Conservation (phyloP, 2,797 vertebrate species). For the Chelon auratus region DNA sequence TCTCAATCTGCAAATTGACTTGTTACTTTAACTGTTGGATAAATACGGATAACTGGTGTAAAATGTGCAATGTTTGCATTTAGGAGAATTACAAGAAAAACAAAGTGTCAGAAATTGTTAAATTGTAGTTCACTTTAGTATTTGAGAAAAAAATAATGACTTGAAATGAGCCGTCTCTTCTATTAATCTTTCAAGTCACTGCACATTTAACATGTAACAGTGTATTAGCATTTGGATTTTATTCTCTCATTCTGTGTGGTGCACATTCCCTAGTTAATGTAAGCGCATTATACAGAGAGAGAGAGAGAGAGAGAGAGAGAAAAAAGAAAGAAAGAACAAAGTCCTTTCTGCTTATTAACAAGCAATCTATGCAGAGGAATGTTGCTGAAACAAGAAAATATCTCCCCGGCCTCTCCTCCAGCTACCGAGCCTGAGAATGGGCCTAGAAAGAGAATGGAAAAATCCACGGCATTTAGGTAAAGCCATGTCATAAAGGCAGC, state of each 20-base stretch:
- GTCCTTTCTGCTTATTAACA: constrained; percentile 1
- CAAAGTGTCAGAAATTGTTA: background rate
- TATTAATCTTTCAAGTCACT: constrained; percentile 6
- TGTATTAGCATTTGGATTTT: constrained; percentile 5
- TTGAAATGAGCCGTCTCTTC: constrained; percentile 20
- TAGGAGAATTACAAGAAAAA: background rate
- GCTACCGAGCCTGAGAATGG: constrained; percentile 59
- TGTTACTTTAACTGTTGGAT: too few relatives aligned
- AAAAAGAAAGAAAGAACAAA: background rate
- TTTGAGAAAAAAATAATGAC: too few relatives aligned
- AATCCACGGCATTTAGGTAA: constrained; percentile 84
- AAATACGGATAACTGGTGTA: background rate
- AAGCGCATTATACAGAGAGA: too few relatives aligned
- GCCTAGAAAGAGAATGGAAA: constrained; percentile 78
- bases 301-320: too few relatives aligned
- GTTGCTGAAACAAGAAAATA: constrained; percentile 48
- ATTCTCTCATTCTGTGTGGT: background rate
- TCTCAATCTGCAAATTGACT: too few relatives aligned
- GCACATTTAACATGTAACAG: background rate
- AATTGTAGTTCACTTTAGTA: too few relatives aligned
- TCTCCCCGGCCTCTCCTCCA: constrained; percentile 50
- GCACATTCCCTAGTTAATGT: background rate
- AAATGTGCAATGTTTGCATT: background rate
- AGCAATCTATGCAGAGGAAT: constrained; percentile 38
- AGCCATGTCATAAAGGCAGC: constrained; percentile 83